Evolutionary conservation across 2,888 invertebrate species (phyloP).

Genomic region (Drosophila koepferae): DNA sequence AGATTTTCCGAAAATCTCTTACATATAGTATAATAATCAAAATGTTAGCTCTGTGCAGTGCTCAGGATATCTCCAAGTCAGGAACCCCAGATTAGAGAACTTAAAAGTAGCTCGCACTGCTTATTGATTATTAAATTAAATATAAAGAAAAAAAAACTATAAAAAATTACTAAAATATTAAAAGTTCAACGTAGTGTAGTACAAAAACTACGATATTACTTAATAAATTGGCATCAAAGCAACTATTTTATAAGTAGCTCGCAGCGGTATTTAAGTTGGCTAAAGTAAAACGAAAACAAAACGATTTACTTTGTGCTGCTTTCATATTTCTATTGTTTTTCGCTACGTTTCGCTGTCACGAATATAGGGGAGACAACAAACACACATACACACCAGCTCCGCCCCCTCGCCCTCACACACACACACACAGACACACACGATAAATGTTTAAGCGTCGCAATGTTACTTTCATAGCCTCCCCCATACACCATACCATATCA

Average conservation of each 20-base stretch:
- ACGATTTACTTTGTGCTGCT: conserved; percentile 38
- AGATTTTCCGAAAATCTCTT: too few species aligned
- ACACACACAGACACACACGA: conserved; percentile 17
- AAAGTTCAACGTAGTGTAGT: too few species aligned
- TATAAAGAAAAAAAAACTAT: too few species aligned
- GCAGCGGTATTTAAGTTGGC: conserved; percentile 26
- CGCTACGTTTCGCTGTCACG: conserved; percentile 64
- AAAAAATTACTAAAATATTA: too few species aligned
- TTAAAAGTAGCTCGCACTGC: neutral
- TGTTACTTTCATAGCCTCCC: conserved; percentile 22
- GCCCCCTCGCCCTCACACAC: conserved; percentile 7
- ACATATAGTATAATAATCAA: neutral
- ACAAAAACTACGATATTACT: neutral
- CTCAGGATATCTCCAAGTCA: neutral
- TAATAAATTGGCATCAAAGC: neutral
- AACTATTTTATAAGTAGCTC: neutral
- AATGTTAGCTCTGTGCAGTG: neutral
- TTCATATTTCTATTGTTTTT: conserved; percentile 38
- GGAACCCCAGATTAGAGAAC: neutral
- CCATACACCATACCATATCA: neutral
- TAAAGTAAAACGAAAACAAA: conserved; percentile 17
- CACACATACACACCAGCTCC: conserved; percentile 23
- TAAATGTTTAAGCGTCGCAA: conserved; percentile 61
- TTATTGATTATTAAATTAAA: neutral
- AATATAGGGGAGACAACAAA: conserved; percentile 46